Base-by-base conservation (phyloP, 2,113 vertebrate species). In the Pelecanoides urinatrix region DNA sequence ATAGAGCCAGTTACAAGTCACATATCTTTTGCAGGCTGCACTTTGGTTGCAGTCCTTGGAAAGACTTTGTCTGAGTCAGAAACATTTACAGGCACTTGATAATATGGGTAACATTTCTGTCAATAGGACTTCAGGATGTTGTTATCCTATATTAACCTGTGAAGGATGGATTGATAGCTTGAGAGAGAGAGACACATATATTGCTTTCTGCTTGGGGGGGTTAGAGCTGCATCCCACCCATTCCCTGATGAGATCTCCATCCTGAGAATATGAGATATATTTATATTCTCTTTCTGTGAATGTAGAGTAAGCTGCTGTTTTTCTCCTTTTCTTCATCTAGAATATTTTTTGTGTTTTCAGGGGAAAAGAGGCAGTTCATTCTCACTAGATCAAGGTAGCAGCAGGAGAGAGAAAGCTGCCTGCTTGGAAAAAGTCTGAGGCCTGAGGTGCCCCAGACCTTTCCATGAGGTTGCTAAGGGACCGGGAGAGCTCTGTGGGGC, bases 221-320 rank as follows among this genome's bases (percentile, higher is more conserved):
- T 95, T 53, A 89, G 82, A 92, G 67, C 79, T 89, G 59, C 93
- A 92, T 92, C 95, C 95, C 92, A 96, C 92, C 95, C 71, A 66
- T 95, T 95, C 91, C 72, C 40, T 1, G 36, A 92, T 96, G 92
- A 93, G 90, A 90, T 78, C 40, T 94, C 45, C 71, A 79, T 71
- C 81, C 78, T 75, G 62, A 90, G 74, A 82, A 58, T 85, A 36
- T 62, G 30, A 74, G 3, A 67, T 0, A 85, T 2, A 47, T 18
- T 67, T 19, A 72, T 38, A 49, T 93, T 79, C 27, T 87, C 16
- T 83, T 86, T 63, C 72, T 86, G 50, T 91, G 88, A 89, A 86
- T 77, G 63, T 63, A 80, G 86, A 93, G 92, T 38, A 93, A 94
- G 52, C 67, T 96, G 11, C 66, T 75, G 29, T 1, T 20, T 88